phyloP scores from a whole-genome alignment of 1,140 invertebrate genomes.

The Megalopta genalis region DNA sequence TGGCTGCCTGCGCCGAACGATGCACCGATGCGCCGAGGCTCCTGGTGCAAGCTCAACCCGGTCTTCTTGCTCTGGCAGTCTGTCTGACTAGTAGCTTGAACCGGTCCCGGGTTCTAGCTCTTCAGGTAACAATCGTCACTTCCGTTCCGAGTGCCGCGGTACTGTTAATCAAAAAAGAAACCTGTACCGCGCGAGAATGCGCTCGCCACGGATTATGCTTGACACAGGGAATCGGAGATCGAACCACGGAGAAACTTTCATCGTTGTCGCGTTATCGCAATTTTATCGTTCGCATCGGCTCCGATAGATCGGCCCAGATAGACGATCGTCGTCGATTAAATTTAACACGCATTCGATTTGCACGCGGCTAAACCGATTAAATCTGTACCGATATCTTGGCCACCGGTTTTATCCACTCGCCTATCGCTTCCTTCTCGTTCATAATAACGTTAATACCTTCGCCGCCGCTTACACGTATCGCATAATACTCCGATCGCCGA shows the following conservation, averaged over 20 bases:
- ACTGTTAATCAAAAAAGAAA: slow-evolving; percentile 58
- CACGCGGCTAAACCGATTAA: neutral
- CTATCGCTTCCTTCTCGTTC: neutral
- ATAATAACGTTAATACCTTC: neutral
- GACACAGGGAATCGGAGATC: too few species aligned
- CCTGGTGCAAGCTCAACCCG: slow-evolving; percentile 88
- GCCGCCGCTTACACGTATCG: neutral
- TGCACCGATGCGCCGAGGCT: slow-evolving; percentile 88
- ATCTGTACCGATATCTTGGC: neutral
- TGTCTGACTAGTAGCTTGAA: slow-evolving; percentile 93
- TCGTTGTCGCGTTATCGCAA: neutral
- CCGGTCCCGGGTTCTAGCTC: slow-evolving; percentile 89
- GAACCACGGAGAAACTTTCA: too few species aligned
- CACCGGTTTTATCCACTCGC: neutral
- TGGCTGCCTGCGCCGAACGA: slow-evolving; percentile 88
- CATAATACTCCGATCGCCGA: too few species aligned
- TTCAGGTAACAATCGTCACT: slow-evolving; percentile 84
- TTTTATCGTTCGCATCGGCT: neutral
- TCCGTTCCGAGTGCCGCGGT: slow-evolving; percentile 42
- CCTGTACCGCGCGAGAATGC: neutral
- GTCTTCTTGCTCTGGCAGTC: slow-evolving; percentile 91
- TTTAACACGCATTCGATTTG: neutral
- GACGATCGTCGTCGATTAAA: neutral
- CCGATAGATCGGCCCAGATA: neutral
- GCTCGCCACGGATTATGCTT: too few species aligned